A percentile compares a stretch with the other conserved stretches of the same genome.
phyloP scores from a whole-genome alignment of 2,113 vertebrate species.

The Ascaphus truei region DNA sequence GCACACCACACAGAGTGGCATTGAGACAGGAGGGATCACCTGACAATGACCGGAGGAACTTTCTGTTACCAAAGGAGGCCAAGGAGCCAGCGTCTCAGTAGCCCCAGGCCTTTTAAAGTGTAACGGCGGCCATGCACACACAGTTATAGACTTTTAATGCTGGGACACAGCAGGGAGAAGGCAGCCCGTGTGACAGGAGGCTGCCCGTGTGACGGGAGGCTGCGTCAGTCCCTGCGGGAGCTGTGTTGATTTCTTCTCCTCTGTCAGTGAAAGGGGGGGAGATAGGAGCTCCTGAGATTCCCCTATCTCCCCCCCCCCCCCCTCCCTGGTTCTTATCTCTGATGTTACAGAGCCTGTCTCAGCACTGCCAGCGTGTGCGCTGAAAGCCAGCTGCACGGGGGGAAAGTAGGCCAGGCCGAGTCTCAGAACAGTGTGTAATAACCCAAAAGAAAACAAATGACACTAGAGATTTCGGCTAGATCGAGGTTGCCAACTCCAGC shows the following conservation, averaged over 20 bases:
- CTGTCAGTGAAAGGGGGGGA: neutral
- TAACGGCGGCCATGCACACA: neutral
- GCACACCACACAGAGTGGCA: no score
- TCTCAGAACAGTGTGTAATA: neutral
- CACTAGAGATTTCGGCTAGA: no score
- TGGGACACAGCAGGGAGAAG: neutral
- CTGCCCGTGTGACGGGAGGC: conserved; percentile 23
- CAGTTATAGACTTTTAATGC: neutral
- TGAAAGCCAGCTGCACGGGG: conserved; percentile 24
- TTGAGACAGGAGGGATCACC: no score
- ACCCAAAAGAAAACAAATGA: neutral
- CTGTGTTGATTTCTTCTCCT: conserved; percentile 20
- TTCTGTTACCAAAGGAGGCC: no score
- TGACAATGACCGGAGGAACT: no score
- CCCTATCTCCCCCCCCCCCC: no score
- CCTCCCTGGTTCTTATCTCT: conserved; percentile 25
- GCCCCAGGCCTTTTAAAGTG: no score
- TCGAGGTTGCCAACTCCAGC: no score
- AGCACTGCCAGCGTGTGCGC: neutral
- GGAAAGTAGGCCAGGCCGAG: conserved; percentile 29
- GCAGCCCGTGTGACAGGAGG: conserved; percentile 22
- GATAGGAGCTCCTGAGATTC: neutral
- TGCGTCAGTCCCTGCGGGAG: conserved; percentile 15
- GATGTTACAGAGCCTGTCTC: conserved; percentile 23
- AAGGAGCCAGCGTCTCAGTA: no score